Percentiles rank a stretch among this genome's conserved stretches.
Evolutionary conservation across 2,888 invertebrate genomes (phyloP).

Genomic region (Spodoptera exigua): DNA sequence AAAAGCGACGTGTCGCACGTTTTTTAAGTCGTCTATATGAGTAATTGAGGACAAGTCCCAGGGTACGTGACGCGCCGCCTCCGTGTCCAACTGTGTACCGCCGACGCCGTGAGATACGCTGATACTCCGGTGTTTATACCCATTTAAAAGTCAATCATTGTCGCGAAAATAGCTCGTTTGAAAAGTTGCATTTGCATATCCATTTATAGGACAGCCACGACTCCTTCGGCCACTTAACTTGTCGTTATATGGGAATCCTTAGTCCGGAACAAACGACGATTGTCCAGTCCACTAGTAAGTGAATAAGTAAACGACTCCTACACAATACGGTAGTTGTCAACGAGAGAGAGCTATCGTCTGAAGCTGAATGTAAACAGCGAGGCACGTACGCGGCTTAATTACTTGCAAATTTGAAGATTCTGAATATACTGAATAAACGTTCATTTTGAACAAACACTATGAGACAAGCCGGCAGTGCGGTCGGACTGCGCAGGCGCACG

Average conservation of each 20-base stretch:
- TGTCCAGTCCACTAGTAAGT: slow-evolving; percentile 60
- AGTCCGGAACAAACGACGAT: slow-evolving; percentile 65
- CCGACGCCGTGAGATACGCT: slow-evolving; percentile 63
- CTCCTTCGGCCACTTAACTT: slow-evolving; percentile 75
- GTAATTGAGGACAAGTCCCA: slow-evolving; percentile 70
- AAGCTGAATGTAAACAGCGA: slow-evolving; percentile 39
- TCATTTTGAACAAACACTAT: slow-evolving; percentile 81
- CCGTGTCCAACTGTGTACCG: slow-evolving; percentile 49
- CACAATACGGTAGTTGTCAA: slow-evolving; percentile 58
- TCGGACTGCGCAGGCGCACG: slow-evolving; percentile 57
- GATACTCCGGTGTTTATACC: slow-evolving; percentile 70
- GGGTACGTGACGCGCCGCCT: slow-evolving; percentile 60
- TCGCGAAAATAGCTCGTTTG: slow-evolving; percentile 72
- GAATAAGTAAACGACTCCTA: slow-evolving; percentile 54
- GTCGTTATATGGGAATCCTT: slow-evolving; percentile 72
- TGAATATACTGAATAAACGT: slow-evolving; percentile 84
- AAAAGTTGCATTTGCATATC: slow-evolving; percentile 75
- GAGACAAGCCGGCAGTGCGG: slow-evolving; percentile 56
- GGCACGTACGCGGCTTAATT: slow-evolving; percentile 51
- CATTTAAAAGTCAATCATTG: slow-evolving; percentile 86
- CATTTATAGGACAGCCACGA: slow-evolving; percentile 75
- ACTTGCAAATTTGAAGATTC: slow-evolving; percentile 62
- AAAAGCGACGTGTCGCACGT: slow-evolving; percentile 66
- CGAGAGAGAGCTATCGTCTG: slow-evolving; percentile 53
- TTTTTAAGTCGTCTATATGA: slow-evolving; percentile 69